Base-by-base conservation (phyloP, 1,140 invertebrate species). In the Acromyrmex charruanus region DNA sequence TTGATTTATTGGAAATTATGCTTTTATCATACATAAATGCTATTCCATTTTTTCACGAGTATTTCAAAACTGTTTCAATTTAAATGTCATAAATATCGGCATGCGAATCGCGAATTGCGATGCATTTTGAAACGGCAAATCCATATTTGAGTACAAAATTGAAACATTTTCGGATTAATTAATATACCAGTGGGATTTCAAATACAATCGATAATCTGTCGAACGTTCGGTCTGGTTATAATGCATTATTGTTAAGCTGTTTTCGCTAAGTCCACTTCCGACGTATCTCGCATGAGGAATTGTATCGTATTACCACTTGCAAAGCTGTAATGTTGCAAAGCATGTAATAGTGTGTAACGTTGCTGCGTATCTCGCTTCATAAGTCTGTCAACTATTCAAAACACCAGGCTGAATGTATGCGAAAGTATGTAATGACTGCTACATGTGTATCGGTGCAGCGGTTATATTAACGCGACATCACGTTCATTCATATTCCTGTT, bases 91-190 rank as follows among this genome's bases (percentile, higher is more conserved):
- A 74, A 74, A 61, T 61, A 44, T 51, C 35, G n/a, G n/a, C 12
- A 39, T 3, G 9, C 14, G 16, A 68, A 80, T 68, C 55, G 25
- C 53, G 28, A 35, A 66, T 65, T 18, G 51, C 51, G n/a, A 75
- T 49, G 35, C 25, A 28, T 59, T 71, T 74, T 12, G 3, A 4
- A 12, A 12, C 66, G 79, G 28, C 31, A 12, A 35, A 61, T 21
- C 61, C 10, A 21, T 35, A 61, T 61, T 49, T 74, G 58, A 75
- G 35, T 69, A 69, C 7, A 39, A 39, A 39, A 39, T 39, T 39
- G 35, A 80, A 80, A 80, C 31, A 55, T 74, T 74, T 75, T 71
- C 3, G 49, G 14, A 84, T 84, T 63, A 75, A 74, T 84, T 84
- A 84, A 74, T 74, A 28, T 14, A 35, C 14, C 25, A 25, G 21